phyloP scores from a whole-genome alignment of 2,888 invertebrate genomes.

The Heliconius sara region DNA sequence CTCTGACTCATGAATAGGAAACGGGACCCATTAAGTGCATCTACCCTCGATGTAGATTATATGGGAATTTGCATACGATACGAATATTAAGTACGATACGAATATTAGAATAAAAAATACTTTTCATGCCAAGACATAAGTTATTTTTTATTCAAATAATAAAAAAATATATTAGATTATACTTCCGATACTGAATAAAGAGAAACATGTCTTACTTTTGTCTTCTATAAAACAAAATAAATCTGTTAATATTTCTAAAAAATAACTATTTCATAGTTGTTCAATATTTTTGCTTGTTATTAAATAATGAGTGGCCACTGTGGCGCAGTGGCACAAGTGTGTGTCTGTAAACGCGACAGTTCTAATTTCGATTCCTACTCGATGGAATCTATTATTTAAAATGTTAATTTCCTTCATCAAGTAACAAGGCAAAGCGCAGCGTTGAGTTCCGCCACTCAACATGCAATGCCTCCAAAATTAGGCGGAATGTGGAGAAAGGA shows the following conservation, averaged over 20 bases:
- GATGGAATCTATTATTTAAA: too few species aligned
- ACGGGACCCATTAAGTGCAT: conserved; percentile 39
- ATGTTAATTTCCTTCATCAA: too few species aligned
- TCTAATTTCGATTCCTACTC: too few species aligned
- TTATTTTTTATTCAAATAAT: neutral
- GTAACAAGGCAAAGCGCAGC: too few species aligned
- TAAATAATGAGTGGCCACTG: neutral
- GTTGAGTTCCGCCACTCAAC: too few species aligned
- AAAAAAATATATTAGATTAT: too few species aligned
- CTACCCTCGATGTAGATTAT: conserved; percentile 39
- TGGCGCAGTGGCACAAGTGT: too few species aligned
- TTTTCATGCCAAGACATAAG: neutral
- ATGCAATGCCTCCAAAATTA: too few species aligned
- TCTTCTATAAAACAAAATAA: neutral
- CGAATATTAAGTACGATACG: conserved; percentile 6
- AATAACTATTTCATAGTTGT: neutral
- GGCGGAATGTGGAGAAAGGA: too few species aligned
- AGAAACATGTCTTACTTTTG: neutral
- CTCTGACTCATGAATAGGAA: conserved; percentile 45
- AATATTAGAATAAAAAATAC: neutral
- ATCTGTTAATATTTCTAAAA: neutral
- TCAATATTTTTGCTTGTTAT: neutral
- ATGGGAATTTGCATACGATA: conserved; percentile 35
- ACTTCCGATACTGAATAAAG: too few species aligned
- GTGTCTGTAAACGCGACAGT: too few species aligned